Evolutionary conservation across 2,888 invertebrate genomes (phyloP).

Genomic region (Dryococelus australis): DNA sequence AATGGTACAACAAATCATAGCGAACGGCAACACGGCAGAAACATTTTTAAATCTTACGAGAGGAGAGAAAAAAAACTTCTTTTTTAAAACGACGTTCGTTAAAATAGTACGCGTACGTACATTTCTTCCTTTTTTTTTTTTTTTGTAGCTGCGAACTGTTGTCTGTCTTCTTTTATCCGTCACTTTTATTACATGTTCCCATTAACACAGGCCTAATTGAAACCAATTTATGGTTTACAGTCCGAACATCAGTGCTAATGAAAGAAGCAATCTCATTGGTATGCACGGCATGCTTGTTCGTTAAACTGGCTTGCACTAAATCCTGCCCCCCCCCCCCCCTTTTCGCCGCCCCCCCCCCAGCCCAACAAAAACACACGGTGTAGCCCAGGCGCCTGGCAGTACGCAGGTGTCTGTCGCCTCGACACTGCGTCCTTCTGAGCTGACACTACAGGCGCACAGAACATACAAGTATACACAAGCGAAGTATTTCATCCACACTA

Average conservation of each 20-base stretch:
- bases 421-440: too few species aligned
- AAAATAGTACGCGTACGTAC: background rate
- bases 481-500: too few species aligned
- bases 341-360: slow-evolving; percentile 20
- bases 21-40: background rate
- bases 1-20: background rate
- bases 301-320: slow-evolving; percentile 29
- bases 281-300: background rate
- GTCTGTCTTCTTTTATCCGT: background rate
- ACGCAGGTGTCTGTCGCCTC: background rate
- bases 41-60: background rate
- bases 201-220: background rate
- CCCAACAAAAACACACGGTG: background rate
- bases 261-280: slow-evolving; percentile 9
- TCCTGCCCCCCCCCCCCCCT: slow-evolving; percentile 28
- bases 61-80: too few species aligned
- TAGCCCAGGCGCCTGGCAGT: background rate
- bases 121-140: too few species aligned
- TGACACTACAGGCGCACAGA: too few species aligned
- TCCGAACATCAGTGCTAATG: background rate
- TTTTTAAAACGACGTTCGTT: background rate
- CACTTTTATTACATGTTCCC: slow-evolving; percentile 6
- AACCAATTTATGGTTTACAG: slow-evolving; percentile 16
- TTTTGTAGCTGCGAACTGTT: background rate
- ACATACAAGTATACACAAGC: too few species aligned